phyloP scores from a whole-genome alignment of 2,113 vertebrate species.

The Ardeotis arabs region DNA sequence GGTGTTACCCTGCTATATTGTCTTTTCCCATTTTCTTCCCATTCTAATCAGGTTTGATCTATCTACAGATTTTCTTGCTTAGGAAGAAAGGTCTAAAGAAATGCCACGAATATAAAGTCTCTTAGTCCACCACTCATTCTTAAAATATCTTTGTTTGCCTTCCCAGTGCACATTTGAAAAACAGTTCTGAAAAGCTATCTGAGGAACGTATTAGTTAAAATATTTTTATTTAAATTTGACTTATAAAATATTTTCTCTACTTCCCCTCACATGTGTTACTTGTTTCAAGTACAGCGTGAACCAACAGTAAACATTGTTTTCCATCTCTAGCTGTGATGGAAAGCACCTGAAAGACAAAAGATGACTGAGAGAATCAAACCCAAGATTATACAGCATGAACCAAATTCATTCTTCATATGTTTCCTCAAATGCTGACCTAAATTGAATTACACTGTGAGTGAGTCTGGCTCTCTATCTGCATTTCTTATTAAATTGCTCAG shows the following conservation, averaged over 20 bases:
- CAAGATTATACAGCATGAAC: not conserved
- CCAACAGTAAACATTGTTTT: constrained; percentile 9
- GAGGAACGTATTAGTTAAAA: not conserved
- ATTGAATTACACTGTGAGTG: constrained; percentile 27
- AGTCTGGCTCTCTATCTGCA: constrained; percentile 27
- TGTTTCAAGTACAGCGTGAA: not conserved
- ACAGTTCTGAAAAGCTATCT: not conserved
- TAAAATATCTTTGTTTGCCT: not conserved
- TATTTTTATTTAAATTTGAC: not conserved
- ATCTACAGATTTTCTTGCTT: not conserved
- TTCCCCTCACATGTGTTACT: not conserved
- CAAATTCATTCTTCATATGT: constrained; percentile 51
- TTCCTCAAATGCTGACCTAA: constrained; percentile 37
- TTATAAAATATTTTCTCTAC: not conserved
- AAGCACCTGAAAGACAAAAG: constrained; percentile 45
- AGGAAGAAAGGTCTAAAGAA: not conserved
- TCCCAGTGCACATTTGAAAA: not conserved
- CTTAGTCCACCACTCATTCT: not conserved
- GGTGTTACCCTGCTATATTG: not conserved
- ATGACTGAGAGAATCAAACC: not conserved
- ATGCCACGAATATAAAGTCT: not conserved
- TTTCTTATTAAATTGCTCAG: constrained; percentile 60
- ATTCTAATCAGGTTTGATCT: not conserved
- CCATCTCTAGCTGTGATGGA: not conserved
- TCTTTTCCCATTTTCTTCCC: not conserved